phyloP scores from a whole-genome alignment of 2,113 vertebrate species.

The Upupa epops region DNA sequence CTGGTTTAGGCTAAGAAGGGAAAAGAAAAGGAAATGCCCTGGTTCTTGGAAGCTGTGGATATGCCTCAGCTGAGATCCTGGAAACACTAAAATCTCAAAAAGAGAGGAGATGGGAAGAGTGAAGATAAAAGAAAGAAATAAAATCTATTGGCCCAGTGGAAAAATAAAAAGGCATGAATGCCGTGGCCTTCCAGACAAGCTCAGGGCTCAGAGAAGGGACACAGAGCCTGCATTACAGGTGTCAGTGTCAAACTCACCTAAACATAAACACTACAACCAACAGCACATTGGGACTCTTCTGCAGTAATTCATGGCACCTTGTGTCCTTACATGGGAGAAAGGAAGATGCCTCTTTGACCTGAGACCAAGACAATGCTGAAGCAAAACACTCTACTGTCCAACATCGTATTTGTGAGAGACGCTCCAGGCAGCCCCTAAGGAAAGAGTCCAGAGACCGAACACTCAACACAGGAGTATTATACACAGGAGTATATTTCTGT shows the following conservation, averaged over 20 bases:
- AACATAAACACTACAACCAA: neutral
- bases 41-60: neutral
- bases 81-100: slow-evolving; percentile 30
- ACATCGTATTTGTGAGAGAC: neutral
- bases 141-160: neutral
- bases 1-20: slow-evolving; percentile 36
- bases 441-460: neutral
- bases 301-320: neutral
- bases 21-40: slow-evolving; percentile 24
- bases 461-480: neutral
- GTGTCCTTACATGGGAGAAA: neutral
- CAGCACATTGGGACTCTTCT: neutral
- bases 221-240: neutral
- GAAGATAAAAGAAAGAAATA: neutral
- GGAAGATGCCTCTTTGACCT: neutral
- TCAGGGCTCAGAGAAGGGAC: neutral
- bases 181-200: neutral
- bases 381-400: neutral
- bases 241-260: neutral
- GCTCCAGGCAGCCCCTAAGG: no score
- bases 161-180: neutral
- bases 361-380: neutral
- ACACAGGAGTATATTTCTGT: neutral
- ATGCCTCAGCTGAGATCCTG: slow-evolving; percentile 18
- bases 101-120: neutral